Percentiles rank a stretch among this genome's conserved stretches.
phyloP scores from a whole-genome alignment of 2,113 vertebrate species.

The Lasiurus borealis region DNA sequence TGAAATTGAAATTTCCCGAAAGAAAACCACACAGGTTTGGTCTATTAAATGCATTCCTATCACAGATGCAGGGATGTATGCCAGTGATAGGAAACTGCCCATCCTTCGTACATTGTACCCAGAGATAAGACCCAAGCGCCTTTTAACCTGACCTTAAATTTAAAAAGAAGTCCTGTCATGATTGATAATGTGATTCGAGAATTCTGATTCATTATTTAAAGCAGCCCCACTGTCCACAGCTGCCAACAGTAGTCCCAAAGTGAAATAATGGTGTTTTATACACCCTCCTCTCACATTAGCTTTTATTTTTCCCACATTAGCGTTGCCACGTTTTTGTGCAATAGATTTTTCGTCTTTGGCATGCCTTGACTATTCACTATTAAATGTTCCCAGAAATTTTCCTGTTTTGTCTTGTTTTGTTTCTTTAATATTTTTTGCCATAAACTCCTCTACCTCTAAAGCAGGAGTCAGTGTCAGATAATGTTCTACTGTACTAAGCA shows the following conservation, averaged over 20 bases:
- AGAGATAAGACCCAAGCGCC: slow-evolving; percentile 53
- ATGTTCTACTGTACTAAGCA: neutral
- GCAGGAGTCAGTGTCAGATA: neutral
- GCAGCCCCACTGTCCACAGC: slow-evolving; percentile 11
- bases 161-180: slow-evolving; percentile 47
- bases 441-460: neutral
- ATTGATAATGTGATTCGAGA: slow-evolving; percentile 57
- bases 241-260: neutral
- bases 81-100: neutral
- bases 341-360: neutral
- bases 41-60: slow-evolving; percentile 51
- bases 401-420: neutral
- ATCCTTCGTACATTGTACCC: neutral
- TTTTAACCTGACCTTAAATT: slow-evolving; percentile 55
- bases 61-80: neutral
- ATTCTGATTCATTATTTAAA: slow-evolving; percentile 56
- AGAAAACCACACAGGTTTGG: slow-evolving; percentile 37
- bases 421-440: slow-evolving; percentile 34
- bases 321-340: slow-evolving; percentile 9
- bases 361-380: neutral
- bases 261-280: slow-evolving; percentile 43
- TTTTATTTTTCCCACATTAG: neutral
- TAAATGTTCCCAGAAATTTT: neutral
- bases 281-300: neutral
- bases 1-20: slow-evolving; percentile 75